These are phyloP conservation scores for Xestia ashworthii DNA, from an alignment of 2,888 invertebrate species.

Conservation along the genomic window DNA sequence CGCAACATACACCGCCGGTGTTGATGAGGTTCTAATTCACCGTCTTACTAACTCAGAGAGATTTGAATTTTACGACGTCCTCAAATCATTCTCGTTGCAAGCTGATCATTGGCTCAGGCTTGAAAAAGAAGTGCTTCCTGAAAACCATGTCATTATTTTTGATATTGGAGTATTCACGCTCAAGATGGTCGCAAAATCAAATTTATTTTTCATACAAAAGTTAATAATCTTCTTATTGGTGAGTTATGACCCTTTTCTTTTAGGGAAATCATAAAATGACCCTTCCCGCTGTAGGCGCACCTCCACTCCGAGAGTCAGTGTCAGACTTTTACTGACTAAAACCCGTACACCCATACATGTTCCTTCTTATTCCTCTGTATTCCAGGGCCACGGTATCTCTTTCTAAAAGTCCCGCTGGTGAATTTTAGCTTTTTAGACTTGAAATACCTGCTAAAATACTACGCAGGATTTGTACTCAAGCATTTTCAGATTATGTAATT, in stretches of 20 bases:
- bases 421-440: no score
- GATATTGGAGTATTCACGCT: slow-evolving; percentile 80
- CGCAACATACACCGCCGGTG: slow-evolving; percentile 72
- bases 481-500: no score
- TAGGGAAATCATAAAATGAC: no score
- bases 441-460: no score
- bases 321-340: no score
- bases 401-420: no score
- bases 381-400: no score
- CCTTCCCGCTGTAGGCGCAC: no score
- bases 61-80: slow-evolving; percentile 78
- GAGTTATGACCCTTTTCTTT: slow-evolving; percentile 56
- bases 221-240: slow-evolving; percentile 82
- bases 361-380: no score
- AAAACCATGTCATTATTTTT: slow-evolving; percentile 80
- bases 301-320: no score
- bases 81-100: slow-evolving; percentile 78
- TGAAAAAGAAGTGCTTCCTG: slow-evolving; percentile 69
- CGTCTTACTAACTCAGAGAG: slow-evolving; percentile 76
- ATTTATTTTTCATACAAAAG: slow-evolving; percentile 82
- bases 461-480: no score
- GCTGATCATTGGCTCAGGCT: slow-evolving; percentile 79
- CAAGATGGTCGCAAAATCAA: slow-evolving; percentile 78
- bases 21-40: slow-evolving; percentile 80
- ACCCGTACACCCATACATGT: no score